Base-by-base conservation (phyloP, 2,113 vertebrate genomes). In the Albula glossodonta region DNA sequence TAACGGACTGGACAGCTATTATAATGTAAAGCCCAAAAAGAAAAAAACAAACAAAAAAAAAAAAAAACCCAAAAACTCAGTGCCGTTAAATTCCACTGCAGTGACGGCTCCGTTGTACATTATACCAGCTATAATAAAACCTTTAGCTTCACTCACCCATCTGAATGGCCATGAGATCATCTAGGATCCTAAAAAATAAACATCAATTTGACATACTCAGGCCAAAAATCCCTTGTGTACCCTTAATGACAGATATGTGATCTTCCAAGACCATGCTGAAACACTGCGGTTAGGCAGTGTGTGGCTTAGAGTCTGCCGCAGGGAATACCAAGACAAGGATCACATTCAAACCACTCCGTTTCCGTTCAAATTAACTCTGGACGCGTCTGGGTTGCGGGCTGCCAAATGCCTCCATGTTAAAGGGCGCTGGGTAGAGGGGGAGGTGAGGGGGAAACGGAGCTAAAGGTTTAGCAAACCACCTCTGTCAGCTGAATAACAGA, bases 151-250 rank as follows among this genome's bases (percentile, higher is more conserved):
- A 17, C 17, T 60, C 50, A 85, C 87, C 88, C 80, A 83, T 63
- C 60, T 50, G 6, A n/a, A 63, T 70, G 22, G 51, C 77, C 48
- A 86, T 89, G 85, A 90, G 85, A 50, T 90, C 84, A 90, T 77
- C 66, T 84, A 63, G 78, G 84, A 83, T n/a, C 56, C 83, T 80
- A 53, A 49, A 83, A 88, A 85, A 87, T 82, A 89, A 87, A 91
- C 81, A 87, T 48, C 3, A 48, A 25, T 85, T 57, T 70, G 83
- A 52, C 51, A 53, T 17, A 53, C 17, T 53, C 56, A 57, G 78
- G 53, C 53, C 56, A 13, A 15, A 52, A 50, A 83, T 82, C 80
- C 31, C 48, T 74, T 12, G n/a, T 8, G 17, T 56, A 56, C n/a
- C 70, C 49, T 70, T 70, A 78, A 82, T 78, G 80, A 70, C 83